These are phyloP conservation scores for Ursus arctos DNA, from an alignment of 2,113 vertebrate genomes.

Conservation along the genomic window DNA sequence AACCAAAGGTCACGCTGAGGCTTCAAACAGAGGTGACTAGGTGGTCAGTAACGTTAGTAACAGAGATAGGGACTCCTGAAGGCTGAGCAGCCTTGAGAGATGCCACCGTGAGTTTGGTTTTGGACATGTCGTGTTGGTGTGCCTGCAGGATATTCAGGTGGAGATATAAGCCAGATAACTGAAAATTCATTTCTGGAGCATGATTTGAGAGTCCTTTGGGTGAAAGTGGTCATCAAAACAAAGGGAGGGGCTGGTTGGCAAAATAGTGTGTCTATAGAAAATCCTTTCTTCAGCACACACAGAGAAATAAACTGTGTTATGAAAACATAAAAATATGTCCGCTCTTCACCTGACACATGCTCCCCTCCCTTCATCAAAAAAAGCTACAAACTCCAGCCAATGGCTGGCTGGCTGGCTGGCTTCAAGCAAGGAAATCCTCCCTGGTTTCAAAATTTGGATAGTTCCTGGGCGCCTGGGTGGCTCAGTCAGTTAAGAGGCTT, in stretches of 20 bases:
- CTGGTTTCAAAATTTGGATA: slow-evolving; percentile 30
- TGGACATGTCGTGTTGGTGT: neutral
- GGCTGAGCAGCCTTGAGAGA: neutral
- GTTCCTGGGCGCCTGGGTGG: neutral
- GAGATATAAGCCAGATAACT: neutral
- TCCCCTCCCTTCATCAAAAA: neutral
- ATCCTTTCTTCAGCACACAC: neutral
- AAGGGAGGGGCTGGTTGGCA: neutral
- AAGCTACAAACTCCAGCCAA: neutral
- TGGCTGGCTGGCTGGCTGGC: neutral
- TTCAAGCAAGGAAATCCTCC: neutral
- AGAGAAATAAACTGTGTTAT: slow-evolving; percentile 36
- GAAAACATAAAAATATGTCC: slow-evolving; percentile 20
- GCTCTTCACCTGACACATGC: neutral
- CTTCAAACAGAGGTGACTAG: slow-evolving; percentile 13
- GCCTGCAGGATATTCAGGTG: neutral
- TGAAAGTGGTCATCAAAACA: neutral
- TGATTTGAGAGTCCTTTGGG: slow-evolving; percentile 18
- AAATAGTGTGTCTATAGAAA: neutral
- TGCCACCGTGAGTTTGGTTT: neutral
- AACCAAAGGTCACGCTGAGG: slow-evolving; percentile 51
- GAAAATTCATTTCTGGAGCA: slow-evolving; percentile 33
- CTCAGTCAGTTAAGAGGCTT: too few species aligned
- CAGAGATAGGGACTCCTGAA: neutral
- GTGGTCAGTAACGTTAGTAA: neutral